Conservation (phyloP, 2,888 invertebrate genomes). For the Calephelis perditalis region DNA sequence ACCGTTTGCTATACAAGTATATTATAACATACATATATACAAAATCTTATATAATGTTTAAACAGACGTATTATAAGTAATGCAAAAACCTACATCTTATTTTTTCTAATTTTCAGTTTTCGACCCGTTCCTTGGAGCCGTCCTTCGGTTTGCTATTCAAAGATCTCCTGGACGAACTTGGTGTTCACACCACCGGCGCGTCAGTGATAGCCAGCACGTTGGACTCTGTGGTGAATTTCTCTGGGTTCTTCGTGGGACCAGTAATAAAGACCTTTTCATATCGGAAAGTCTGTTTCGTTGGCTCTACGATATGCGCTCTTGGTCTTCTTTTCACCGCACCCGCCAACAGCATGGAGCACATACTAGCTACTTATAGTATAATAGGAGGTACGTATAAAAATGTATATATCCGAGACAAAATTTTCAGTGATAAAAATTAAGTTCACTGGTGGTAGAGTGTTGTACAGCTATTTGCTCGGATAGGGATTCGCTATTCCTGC, state of each 20-base stretch:
- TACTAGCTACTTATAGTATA: constrained; percentile 85
- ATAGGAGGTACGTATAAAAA: constrained; percentile 79
- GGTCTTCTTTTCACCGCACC: constrained; percentile 83
- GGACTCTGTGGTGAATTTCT: constrained; percentile 88
- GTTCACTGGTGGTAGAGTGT: too few relatives aligned
- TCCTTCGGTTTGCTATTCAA: constrained; percentile 89
- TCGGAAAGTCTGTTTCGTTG: constrained; percentile 83
- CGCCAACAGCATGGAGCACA: constrained; percentile 84
- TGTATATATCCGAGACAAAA: too few relatives aligned
- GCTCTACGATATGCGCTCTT: constrained; percentile 81
- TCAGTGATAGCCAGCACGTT: constrained; percentile 86
- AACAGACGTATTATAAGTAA: too few relatives aligned
- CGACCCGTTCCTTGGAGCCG: constrained; percentile 88
- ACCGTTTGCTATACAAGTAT: too few relatives aligned
- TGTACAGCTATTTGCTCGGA: too few relatives aligned
- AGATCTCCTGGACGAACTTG: constrained; percentile 82
- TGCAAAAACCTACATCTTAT: too few relatives aligned
- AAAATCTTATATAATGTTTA: too few relatives aligned
- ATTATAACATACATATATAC: too few relatives aligned
- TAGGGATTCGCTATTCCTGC: too few relatives aligned
- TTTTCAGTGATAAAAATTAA: too few relatives aligned
- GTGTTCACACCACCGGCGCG: constrained; percentile 86
- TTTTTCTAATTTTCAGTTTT: constrained; percentile 77
- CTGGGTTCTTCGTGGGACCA: constrained; percentile 87
- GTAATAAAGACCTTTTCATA: constrained; percentile 86